These are phyloP conservation scores for Gephyroberyx darwinii DNA, from an alignment of 2,797 vertebrate genomes.

Conservation along the genomic window DNA sequence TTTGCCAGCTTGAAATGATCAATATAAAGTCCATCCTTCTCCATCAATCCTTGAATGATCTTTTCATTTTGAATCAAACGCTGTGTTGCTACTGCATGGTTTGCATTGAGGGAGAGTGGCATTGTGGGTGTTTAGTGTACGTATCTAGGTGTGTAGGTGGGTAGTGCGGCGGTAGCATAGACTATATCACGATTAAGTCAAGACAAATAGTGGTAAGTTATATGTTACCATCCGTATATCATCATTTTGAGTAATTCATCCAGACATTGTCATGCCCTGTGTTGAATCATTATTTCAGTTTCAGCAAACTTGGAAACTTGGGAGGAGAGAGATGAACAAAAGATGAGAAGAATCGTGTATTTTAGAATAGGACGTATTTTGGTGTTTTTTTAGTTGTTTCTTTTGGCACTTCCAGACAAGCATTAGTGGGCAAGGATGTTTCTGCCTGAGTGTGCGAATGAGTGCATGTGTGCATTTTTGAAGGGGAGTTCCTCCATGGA, in stretches of 20 bases:
- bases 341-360: neutral
- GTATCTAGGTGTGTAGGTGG: conserved; percentile 20
- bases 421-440: conserved; percentile 17
- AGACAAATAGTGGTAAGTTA: conserved; percentile 41
- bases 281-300: conserved; percentile 33
- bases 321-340: conserved; percentile 19
- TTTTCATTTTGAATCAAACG: conserved; percentile 21
- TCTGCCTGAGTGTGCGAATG: conserved; percentile 45
- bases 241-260: conserved; percentile 54
- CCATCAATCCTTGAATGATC: conserved; percentile 52
- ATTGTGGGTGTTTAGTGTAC: neutral
- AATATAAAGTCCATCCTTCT: conserved; percentile 48
- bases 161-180: conserved; percentile 14
- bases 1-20: conserved; percentile 53
- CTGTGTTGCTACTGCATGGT: conserved; percentile 69
- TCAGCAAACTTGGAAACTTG: conserved; percentile 14
- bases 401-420: conserved; percentile 28
- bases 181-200: conserved; percentile 8
- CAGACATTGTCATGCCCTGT: conserved; percentile 44
- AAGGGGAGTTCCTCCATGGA: conserved; percentile 6
- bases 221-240: conserved; percentile 47
- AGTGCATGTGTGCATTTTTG: conserved; percentile 55
- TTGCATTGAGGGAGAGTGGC: conserved; percentile 55
- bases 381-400: conserved; percentile 11
- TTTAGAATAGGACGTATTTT: neutral